phyloP scores from a whole-genome alignment of 2,888 invertebrate species.

The Perithous albicinctus region DNA sequence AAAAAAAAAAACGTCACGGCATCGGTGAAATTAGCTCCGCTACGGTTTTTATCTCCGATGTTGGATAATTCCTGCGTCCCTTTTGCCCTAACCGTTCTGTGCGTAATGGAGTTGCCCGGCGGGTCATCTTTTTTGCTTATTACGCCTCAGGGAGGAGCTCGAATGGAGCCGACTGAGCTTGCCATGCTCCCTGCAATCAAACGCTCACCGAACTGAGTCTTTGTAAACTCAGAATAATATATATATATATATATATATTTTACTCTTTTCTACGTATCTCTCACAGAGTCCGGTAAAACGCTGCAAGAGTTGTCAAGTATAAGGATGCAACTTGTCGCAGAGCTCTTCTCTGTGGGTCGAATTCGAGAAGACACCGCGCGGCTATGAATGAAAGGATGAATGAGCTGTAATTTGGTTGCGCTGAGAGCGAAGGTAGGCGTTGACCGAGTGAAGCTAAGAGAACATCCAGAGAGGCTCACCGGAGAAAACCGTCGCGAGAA shows the following conservation, averaged over 20 bases:
- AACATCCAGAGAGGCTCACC: slow-evolving; percentile 47
- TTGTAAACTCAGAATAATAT: too few species aligned
- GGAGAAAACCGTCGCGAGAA: slow-evolving; percentile 64
- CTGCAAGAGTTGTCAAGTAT: slow-evolving; percentile 12
- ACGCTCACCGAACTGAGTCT: slow-evolving; percentile 21
- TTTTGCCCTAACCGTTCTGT: slow-evolving; percentile 65
- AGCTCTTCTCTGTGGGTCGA: slow-evolving; percentile 29
- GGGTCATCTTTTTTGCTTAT: slow-evolving; percentile 80
- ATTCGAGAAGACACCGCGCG: slow-evolving; percentile 56
- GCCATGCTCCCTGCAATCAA: slow-evolving; percentile 26
- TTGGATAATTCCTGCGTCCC: slow-evolving; percentile 79
- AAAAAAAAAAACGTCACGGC: slow-evolving; percentile 35
- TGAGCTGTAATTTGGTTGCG: slow-evolving; percentile 78
- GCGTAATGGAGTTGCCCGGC: slow-evolving; percentile 75
- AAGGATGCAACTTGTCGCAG: slow-evolving; percentile 34
- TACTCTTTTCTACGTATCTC: slow-evolving; percentile 10
- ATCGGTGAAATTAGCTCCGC: slow-evolving; percentile 77
- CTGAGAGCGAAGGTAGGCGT: slow-evolving; percentile 63
- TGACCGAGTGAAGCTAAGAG: slow-evolving; percentile 9
- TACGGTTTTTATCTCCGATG: slow-evolving; percentile 80
- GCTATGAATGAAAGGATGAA: slow-evolving; percentile 82
- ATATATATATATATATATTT: too few species aligned
- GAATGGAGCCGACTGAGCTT: slow-evolving; percentile 42
- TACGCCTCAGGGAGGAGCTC: slow-evolving; percentile 66
- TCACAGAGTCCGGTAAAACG: slow-evolving; percentile 10